Conservation (phyloP, 1,140 invertebrate species). For the Bombus balteatus region DNA sequence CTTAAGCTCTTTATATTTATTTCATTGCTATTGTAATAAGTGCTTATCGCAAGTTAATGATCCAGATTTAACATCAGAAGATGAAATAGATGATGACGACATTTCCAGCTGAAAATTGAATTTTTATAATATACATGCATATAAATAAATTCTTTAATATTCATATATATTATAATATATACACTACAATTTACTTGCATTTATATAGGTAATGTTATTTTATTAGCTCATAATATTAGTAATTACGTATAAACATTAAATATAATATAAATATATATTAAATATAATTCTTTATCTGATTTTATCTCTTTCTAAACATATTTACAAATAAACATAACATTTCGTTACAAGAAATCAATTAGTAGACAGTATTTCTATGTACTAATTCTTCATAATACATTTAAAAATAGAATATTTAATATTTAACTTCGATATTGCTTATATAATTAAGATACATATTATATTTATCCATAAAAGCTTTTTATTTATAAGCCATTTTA, state of each 20-base stretch:
- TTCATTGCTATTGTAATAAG: conserved; percentile 91
- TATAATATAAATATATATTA: background rate
- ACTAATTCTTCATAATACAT: background rate
- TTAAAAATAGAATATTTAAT: background rate
- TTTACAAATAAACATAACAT: too few relatives aligned
- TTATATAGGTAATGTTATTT: background rate
- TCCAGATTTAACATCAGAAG: conserved; percentile 90
- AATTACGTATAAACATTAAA: background rate
- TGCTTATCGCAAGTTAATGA: conserved; percentile 90
- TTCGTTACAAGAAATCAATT: too few relatives aligned
- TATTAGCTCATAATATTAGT: background rate
- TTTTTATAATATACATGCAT: background rate
- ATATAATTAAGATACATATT: background rate
- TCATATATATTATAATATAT: background rate
- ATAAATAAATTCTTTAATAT: conserved; percentile 5
- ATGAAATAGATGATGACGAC: conserved; percentile 67
- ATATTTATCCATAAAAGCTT: background rate
- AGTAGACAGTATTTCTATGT: background rate
- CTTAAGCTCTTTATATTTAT: conserved; percentile 92
- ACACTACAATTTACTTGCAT: background rate
- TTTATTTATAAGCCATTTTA: conserved; percentile 5
- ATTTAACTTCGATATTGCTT: background rate
- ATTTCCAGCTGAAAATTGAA: conserved; percentile 57
- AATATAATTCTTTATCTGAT: background rate
- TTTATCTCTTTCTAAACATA: background rate